These are phyloP conservation scores for Oxystoma pomonae DNA, from an alignment of 2,888 invertebrate genomes.

Conservation along the genomic window DNA sequence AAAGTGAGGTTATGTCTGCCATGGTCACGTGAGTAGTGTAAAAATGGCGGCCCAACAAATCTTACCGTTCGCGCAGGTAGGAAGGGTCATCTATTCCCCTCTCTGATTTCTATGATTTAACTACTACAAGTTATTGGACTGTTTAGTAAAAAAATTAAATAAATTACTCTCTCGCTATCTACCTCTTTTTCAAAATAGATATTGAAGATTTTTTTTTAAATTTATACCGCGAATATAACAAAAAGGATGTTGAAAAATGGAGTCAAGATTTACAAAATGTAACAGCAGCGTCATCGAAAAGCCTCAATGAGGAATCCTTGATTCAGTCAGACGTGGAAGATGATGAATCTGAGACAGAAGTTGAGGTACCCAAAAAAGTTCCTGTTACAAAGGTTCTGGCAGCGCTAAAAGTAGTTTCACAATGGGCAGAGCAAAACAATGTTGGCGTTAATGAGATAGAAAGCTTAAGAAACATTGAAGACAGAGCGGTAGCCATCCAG, in stretches of 20 bases:
- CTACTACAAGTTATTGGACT: too few species aligned
- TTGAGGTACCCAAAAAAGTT: not conserved
- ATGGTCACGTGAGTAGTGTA: too few species aligned
- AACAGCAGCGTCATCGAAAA: not conserved
- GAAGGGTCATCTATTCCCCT: too few species aligned
- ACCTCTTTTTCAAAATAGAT: too few species aligned
- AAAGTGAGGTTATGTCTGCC: too few species aligned
- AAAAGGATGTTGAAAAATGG: not conserved
- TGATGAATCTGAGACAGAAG: not conserved
- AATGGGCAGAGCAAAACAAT: not conserved
- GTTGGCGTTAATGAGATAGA: not conserved
- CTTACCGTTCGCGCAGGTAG: too few species aligned
- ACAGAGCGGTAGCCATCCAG: not conserved
- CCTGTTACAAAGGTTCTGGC: not conserved
- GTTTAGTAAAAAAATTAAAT: too few species aligned
- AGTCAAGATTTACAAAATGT: not conserved
- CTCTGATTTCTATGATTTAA: too few species aligned
- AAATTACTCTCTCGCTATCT: too few species aligned
- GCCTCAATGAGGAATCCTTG: not conserved
- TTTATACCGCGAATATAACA: not conserved
- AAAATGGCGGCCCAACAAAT: too few species aligned
- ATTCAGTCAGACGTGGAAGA: too few species aligned
- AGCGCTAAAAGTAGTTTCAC: not conserved
- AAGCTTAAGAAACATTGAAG: not conserved
- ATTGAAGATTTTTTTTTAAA: not conserved